Conservation (phyloP, 2,113 vertebrate species). For the Aegithalos caudatus region DNA sequence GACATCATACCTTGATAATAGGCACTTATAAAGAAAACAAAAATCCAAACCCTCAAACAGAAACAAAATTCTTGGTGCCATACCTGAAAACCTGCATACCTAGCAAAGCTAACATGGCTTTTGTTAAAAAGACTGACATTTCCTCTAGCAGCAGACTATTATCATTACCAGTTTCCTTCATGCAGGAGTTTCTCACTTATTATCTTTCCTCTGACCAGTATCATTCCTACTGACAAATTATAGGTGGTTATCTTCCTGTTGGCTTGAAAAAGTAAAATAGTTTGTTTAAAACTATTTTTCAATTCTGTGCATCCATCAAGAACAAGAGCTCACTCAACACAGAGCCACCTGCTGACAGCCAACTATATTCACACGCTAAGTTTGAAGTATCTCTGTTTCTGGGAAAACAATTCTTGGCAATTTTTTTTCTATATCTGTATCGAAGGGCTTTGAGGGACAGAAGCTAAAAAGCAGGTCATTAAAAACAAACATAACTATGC, state of each 20-base stretch:
- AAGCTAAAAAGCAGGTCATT: background rate
- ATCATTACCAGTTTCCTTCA: background rate
- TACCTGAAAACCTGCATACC: background rate
- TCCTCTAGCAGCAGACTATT: background rate
- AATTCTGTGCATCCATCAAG: background rate
- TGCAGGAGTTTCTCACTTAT: background rate
- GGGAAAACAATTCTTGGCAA: background rate
- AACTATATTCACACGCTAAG: background rate
- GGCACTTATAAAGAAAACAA: background rate
- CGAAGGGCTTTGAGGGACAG: background rate
- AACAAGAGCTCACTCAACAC: background rate
- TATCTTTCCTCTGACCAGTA: background rate
- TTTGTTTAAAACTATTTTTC: background rate
- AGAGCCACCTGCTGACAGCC: slow-evolving; percentile 49
- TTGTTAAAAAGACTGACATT: background rate
- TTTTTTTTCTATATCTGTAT: background rate
- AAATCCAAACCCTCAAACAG: background rate
- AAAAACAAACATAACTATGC: background rate
- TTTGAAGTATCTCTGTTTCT: background rate
- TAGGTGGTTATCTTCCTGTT: background rate
- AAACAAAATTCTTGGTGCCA: background rate
- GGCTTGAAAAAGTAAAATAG: background rate
- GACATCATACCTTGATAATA: background rate
- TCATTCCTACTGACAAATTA: background rate
- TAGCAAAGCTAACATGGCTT: background rate